Evolutionary conservation across 2,888 invertebrate genomes (phyloP).

Genomic region (Macrostomum cliftonense): DNA sequence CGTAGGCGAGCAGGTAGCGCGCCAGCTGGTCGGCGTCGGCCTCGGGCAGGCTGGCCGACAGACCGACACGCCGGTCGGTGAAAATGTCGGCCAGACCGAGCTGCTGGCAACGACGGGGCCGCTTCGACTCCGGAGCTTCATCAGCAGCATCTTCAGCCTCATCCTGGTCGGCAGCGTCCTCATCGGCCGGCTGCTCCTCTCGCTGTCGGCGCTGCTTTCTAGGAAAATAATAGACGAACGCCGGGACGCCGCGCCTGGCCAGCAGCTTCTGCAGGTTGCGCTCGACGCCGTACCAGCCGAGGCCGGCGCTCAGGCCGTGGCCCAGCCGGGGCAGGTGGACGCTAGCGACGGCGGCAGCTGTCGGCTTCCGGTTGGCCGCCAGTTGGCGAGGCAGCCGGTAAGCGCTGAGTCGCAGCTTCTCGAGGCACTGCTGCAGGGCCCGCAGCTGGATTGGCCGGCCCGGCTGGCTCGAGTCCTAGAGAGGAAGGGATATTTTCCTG

Average conservation of each 20-base stretch:
- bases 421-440: constrained; percentile 22
- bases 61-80: too few relatives aligned
- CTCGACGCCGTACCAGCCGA: constrained; percentile 38
- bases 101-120: too few relatives aligned
- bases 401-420: constrained; percentile 23
- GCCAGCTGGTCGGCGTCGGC: too few relatives aligned
- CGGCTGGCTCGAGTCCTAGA: constrained; percentile 15
- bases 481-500: too few relatives aligned
- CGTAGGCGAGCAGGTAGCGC: too few relatives aligned
- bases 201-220: background rate
- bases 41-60: too few relatives aligned
- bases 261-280: constrained; percentile 31
- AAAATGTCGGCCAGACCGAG: too few relatives aligned
- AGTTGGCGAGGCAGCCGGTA: constrained; percentile 22
- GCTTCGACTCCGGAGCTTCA: too few relatives aligned
- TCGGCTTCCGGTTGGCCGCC: background rate
- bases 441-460: constrained; percentile 26
- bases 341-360: constrained; percentile 16
- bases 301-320: constrained; percentile 27
- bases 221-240: constrained; percentile 25
- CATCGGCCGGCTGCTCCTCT: too few relatives aligned
- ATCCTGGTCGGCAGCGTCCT: too few relatives aligned
- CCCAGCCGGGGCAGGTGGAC: constrained; percentile 37
- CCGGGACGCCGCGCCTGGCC: constrained; percentile 26
- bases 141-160: too few relatives aligned